These are phyloP conservation scores for Mus pahari DNA, from an alignment of 2,113 vertebrate species.

Conservation along the genomic window DNA sequence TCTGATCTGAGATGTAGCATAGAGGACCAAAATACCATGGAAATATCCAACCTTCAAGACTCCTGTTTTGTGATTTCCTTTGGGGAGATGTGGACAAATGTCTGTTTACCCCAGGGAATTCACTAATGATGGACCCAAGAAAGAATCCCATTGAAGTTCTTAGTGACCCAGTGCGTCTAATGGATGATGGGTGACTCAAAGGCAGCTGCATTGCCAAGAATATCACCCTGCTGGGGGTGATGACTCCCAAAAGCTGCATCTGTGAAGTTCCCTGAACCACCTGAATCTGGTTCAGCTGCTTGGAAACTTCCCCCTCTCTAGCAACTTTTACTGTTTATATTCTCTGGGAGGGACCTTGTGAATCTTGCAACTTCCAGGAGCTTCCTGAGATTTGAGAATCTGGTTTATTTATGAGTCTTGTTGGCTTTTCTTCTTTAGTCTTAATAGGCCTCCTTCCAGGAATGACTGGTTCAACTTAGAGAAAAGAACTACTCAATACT, in stretches of 20 bases:
- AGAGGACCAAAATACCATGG: too few relatives aligned
- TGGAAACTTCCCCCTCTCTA: background rate
- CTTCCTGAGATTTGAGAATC: background rate
- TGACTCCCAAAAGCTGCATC: background rate
- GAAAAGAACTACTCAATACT: background rate
- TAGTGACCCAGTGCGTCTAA: background rate
- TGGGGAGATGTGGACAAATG: background rate
- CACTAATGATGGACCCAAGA: too few relatives aligned
- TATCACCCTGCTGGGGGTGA: background rate
- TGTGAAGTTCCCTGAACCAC: background rate
- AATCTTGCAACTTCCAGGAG: background rate
- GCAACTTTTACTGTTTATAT: background rate
- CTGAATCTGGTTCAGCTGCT: background rate
- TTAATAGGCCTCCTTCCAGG: background rate
- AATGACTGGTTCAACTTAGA: background rate
- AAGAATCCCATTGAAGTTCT: background rate
- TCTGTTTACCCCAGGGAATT: background rate
- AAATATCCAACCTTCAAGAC: background rate
- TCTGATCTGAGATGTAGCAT: accelerated
- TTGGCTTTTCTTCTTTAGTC: background rate
- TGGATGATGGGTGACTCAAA: background rate
- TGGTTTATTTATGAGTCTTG: background rate
- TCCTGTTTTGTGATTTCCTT: background rate
- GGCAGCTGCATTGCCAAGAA: background rate
- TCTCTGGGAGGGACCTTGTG: too few relatives aligned